Conservation (phyloP, 2,888 invertebrate genomes). For the Panorpa germanica region DNA sequence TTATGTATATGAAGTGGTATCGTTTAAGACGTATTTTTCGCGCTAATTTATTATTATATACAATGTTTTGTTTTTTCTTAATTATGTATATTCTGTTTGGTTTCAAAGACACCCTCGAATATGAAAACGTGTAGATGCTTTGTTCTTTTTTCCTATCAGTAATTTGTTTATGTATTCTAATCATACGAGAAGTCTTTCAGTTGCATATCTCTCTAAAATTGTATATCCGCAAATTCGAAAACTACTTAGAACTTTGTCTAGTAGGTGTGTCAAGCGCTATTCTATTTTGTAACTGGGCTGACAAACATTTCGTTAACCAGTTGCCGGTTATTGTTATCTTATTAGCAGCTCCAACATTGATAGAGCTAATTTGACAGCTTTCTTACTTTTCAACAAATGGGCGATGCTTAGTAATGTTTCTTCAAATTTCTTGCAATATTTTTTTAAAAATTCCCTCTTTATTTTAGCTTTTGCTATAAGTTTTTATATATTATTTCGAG, state of each 20-base stretch:
- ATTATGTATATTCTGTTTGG: too few relatives aligned
- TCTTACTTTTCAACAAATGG: slow-evolving; percentile 59
- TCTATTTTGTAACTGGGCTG: slow-evolving; percentile 30
- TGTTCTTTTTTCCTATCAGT: too few relatives aligned
- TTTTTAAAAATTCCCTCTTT: slow-evolving; percentile 61
- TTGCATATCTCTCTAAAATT: slow-evolving; percentile 42
- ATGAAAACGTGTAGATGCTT: too few relatives aligned
- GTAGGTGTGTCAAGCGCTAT: slow-evolving; percentile 42
- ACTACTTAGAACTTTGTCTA: slow-evolving; percentile 52
- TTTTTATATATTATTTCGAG: slow-evolving; percentile 58
- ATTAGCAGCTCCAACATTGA: slow-evolving; percentile 55
- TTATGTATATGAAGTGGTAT: too few relatives aligned
- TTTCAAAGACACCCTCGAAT: too few relatives aligned
- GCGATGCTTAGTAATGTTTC: slow-evolving; percentile 71
- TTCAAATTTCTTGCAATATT: slow-evolving; percentile 58
- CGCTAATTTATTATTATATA: too few relatives aligned
- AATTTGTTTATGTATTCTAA: too few relatives aligned
- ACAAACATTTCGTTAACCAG: slow-evolving; percentile 34
- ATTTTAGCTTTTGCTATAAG: slow-evolving; percentile 67
- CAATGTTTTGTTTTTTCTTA: too few relatives aligned
- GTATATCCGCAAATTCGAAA: slow-evolving; percentile 51
- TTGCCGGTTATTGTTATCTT: slow-evolving; percentile 55
- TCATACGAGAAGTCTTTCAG: slow-evolving; percentile 51
- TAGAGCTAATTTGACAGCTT: slow-evolving; percentile 60
- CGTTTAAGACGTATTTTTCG: too few relatives aligned